Evolutionary conservation across 2,113 vertebrate species (phyloP).

Genomic region (Kobus ellipsiprymnus): DNA sequence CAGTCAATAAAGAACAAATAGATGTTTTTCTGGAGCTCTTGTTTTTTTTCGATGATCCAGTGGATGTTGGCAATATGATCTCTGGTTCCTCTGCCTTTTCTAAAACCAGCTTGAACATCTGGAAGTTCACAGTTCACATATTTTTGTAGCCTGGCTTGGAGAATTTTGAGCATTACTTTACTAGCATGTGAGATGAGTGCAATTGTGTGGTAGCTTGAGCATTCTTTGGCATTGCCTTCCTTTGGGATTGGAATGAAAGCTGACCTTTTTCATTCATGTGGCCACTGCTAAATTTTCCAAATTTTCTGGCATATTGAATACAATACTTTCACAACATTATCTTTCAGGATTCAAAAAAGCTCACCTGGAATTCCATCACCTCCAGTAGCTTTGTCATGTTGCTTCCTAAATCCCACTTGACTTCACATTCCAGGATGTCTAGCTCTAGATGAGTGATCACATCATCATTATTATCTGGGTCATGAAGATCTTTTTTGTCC

Average conservation of each 20-base stretch:
- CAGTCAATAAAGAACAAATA: background rate
- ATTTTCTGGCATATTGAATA: background rate
- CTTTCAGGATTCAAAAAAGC: background rate
- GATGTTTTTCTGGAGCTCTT: background rate
- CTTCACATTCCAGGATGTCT: background rate
- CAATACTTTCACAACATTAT: background rate
- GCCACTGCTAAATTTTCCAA: background rate
- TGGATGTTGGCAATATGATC: background rate
- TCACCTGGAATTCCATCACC: background rate
- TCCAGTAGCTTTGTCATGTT: background rate
- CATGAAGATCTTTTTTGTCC: background rate
- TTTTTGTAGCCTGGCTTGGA: background rate
- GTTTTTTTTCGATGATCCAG: background rate
- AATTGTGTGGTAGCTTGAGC: background rate
- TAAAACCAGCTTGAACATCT: background rate
- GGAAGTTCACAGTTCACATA: background rate
- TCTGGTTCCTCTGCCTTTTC: background rate
- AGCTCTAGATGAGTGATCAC: background rate
- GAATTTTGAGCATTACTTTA: background rate
- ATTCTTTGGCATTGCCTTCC: background rate
- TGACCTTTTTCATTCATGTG: background rate
- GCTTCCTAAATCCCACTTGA: background rate
- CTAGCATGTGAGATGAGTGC: background rate
- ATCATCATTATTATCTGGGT: background rate
- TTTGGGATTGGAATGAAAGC: background rate